Percentiles rank a stretch among this genome's conserved stretches.
Conservation (phyloP, 2,113 vertebrate genomes). For the Thomomys bottae region DNA sequence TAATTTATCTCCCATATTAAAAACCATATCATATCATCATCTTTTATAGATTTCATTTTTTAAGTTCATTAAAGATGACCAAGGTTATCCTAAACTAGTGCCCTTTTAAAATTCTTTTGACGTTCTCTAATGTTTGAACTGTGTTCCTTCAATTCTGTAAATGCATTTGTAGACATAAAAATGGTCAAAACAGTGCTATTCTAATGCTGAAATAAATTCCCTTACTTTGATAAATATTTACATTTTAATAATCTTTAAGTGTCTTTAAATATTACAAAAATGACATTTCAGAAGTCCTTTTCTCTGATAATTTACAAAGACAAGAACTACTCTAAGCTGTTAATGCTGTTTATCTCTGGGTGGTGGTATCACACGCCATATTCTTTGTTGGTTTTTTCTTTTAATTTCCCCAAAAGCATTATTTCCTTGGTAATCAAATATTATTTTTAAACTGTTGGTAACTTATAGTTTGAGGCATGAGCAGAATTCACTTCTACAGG, state of each 20-base stretch:
- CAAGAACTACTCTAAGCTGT: constrained; percentile 52
- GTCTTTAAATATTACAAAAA: constrained; percentile 50
- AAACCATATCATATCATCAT: constrained; percentile 42
- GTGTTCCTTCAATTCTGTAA: constrained; percentile 38
- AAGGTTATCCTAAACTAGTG: constrained; percentile 38
- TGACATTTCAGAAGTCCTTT: constrained; percentile 31
- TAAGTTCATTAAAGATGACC: constrained; percentile 10
- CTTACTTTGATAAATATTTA: constrained; percentile 38
- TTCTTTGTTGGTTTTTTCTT: constrained; percentile 18
- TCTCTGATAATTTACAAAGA: constrained; percentile 54
- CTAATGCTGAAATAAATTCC: constrained; percentile 42
- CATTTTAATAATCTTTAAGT: constrained; percentile 56
- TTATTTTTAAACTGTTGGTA: constrained; percentile 58
- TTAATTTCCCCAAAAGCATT: constrained; percentile 53
- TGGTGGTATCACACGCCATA: constrained; percentile 57
- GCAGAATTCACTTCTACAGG: background rate
- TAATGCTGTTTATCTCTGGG: constrained; percentile 54
- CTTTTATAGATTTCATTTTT: background rate
- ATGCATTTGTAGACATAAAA: constrained; percentile 47
- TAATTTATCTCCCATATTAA: constrained; percentile 20
- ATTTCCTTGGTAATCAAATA: constrained; percentile 26
- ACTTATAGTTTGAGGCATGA: constrained; percentile 10
- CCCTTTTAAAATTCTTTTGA: background rate
- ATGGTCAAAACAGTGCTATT: constrained; percentile 45
- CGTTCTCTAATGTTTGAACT: constrained; percentile 40